Evolutionary conservation across 2,797 vertebrate species (phyloP).

Genomic region (Rhinoraja longicauda): DNA sequence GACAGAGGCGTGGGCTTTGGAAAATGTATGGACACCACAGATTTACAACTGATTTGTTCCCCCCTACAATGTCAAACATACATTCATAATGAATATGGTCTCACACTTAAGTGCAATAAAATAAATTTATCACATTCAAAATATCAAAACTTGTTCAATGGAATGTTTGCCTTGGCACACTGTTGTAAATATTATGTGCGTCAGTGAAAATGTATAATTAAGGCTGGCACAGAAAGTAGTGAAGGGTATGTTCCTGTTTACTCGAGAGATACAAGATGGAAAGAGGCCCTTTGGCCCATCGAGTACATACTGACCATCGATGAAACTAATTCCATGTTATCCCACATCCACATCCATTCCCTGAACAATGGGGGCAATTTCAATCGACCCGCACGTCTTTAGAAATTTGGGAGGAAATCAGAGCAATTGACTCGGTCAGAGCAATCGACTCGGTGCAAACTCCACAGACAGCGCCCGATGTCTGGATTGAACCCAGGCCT

Average conservation of each 20-base stretch:
- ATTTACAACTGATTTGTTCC: background rate
- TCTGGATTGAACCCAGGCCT: too few relatives aligned
- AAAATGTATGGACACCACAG: background rate
- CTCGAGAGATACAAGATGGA: too few relatives aligned
- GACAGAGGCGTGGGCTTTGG: background rate
- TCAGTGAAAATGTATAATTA: background rate
- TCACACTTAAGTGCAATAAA: conserved; percentile 15
- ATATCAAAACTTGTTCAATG: conserved; percentile 10
- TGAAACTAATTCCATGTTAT: too few relatives aligned
- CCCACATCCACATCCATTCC: too few relatives aligned
- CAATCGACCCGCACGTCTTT: too few relatives aligned
- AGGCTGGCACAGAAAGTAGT: background rate
- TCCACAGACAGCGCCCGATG: too few relatives aligned
- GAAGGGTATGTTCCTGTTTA: background rate
- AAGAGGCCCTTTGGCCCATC: too few relatives aligned
- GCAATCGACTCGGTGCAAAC: too few relatives aligned
- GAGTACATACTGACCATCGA: too few relatives aligned
- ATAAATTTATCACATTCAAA: background rate
- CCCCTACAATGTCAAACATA: background rate
- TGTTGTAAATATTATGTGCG: background rate
- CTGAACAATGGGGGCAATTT: too few relatives aligned
- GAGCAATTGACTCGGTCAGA: too few relatives aligned
- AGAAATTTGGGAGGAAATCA: too few relatives aligned
- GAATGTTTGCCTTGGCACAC: conserved; percentile 11
- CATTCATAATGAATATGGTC: background rate